Percentiles rank a stretch among this genome's conserved stretches.
Evolutionary conservation across 2,113 vertebrate genomes (phyloP).

Genomic region (Alouatta palliata): DNA sequence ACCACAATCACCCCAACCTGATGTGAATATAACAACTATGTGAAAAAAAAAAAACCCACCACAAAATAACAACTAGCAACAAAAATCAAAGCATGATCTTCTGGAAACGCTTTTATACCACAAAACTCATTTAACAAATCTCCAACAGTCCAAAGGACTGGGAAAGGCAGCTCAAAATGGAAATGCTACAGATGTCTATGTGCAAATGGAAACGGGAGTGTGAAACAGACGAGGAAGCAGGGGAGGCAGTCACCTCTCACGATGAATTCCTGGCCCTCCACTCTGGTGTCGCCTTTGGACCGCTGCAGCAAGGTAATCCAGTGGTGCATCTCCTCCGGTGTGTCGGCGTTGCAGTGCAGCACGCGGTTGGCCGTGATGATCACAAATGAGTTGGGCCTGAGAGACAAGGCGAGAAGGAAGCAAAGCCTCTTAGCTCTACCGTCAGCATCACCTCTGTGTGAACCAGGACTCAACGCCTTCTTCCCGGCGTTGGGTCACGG

Average conservation of each 20-base stretch:
- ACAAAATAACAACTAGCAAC: too few species aligned
- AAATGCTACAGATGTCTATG: accelerated
- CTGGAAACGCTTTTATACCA: too few species aligned
- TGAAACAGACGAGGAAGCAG: neutral
- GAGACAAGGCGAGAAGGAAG: slow-evolving; percentile 12
- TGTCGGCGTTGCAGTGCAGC: slow-evolving; percentile 96
- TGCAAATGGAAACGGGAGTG: accelerated
- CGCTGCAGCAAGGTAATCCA: slow-evolving; percentile 98
- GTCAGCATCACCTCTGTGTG: neutral
- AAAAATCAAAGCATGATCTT: too few species aligned
- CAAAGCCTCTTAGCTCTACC: neutral
- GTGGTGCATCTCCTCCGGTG: slow-evolving; percentile 99
- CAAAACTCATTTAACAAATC: neutral
- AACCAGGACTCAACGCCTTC: neutral
- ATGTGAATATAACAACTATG: too few species aligned
- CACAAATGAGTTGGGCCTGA: slow-evolving; percentile 96
- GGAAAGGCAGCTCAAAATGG: neutral
- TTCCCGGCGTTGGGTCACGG: neutral
- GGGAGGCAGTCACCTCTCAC: slow-evolving; percentile 89
- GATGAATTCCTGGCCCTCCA: slow-evolving; percentile 98
- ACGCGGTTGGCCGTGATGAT: slow-evolving; percentile 98
- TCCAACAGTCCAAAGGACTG: neutral
- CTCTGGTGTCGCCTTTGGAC: slow-evolving; percentile 95
- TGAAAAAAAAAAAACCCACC: too few species aligned
- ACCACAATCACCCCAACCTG: accelerated